Conservation (phyloP, 2,888 invertebrate genomes). For the Mythimna ferrago region DNA sequence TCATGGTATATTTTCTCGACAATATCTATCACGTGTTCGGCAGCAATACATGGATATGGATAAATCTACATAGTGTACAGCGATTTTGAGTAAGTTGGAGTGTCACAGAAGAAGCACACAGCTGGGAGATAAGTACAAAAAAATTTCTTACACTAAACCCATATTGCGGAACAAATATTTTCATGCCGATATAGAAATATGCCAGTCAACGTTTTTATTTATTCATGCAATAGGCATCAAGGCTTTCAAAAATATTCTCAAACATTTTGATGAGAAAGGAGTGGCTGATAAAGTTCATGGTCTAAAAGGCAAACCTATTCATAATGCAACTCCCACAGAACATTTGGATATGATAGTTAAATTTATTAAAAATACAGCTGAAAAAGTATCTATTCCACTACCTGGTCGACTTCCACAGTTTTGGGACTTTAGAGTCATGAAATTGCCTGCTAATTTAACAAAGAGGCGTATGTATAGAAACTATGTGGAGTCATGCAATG, state of each 20-base stretch:
- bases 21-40: slow-evolving; percentile 27
- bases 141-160: slow-evolving; percentile 26
- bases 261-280: slow-evolving; percentile 29
- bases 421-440: slow-evolving; percentile 18
- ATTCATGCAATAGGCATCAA: slow-evolving; percentile 23
- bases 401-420: slow-evolving; percentile 15
- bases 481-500: slow-evolving; percentile 26
- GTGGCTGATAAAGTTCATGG: slow-evolving; percentile 29
- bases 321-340: slow-evolving; percentile 25
- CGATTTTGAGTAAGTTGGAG: slow-evolving; percentile 27
- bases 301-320: slow-evolving; percentile 29
- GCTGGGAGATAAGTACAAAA: slow-evolving; percentile 28
- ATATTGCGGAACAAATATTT: slow-evolving; percentile 28
- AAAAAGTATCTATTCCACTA: slow-evolving; percentile 17
- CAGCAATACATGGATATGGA: slow-evolving; percentile 26
- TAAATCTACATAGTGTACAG: slow-evolving; percentile 29
- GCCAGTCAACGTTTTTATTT: slow-evolving; percentile 28
- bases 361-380: slow-evolving; percentile 25
- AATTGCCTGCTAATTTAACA: slow-evolving; percentile 12
- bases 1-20: slow-evolving; percentile 29
- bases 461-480: slow-evolving; percentile 18
- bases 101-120: slow-evolving; percentile 29
- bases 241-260: slow-evolving; percentile 28
- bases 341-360: slow-evolving; percentile 24
- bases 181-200: slow-evolving; percentile 27